Evolutionary conservation across 2,888 invertebrate species (phyloP).

Genomic region (Mesorhabditis belari): DNA sequence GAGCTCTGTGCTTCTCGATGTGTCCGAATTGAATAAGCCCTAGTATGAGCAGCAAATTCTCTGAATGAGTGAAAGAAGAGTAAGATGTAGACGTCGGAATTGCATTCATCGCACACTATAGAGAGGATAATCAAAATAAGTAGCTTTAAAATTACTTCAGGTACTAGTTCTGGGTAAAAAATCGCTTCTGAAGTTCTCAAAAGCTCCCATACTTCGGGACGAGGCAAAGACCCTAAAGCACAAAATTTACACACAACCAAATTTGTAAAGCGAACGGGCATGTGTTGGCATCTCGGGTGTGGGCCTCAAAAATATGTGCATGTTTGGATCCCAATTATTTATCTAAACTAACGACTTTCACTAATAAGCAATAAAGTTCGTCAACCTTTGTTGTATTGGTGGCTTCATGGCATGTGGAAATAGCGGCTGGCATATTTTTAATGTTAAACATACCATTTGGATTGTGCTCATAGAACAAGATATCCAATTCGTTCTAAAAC

Average conservation of each 20-base stretch:
- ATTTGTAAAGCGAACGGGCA: no score
- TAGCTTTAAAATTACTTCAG: no score
- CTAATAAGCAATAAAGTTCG: background rate
- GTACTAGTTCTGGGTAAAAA: background rate
- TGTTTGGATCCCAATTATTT: background rate
- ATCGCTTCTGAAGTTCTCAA: background rate
- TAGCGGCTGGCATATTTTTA: background rate
- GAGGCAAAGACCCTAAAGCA: background rate
- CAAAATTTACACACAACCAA: background rate
- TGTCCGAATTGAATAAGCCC: background rate
- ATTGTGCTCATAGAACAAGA: background rate
- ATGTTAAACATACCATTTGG: background rate
- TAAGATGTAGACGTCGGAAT: no score
- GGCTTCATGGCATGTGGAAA: background rate
- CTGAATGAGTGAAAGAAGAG: no score
- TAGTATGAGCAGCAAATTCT: background rate
- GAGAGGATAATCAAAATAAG: no score
- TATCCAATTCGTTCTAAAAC: background rate
- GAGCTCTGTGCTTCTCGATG: background rate
- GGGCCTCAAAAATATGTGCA: no score
- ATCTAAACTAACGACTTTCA: background rate
- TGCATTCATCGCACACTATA: background rate
- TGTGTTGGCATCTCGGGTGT: no score
- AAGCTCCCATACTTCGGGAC: background rate
- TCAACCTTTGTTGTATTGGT: background rate